Conservation (phyloP, 2,797 vertebrate genomes). For the Acanthurus leucopareius region DNA sequence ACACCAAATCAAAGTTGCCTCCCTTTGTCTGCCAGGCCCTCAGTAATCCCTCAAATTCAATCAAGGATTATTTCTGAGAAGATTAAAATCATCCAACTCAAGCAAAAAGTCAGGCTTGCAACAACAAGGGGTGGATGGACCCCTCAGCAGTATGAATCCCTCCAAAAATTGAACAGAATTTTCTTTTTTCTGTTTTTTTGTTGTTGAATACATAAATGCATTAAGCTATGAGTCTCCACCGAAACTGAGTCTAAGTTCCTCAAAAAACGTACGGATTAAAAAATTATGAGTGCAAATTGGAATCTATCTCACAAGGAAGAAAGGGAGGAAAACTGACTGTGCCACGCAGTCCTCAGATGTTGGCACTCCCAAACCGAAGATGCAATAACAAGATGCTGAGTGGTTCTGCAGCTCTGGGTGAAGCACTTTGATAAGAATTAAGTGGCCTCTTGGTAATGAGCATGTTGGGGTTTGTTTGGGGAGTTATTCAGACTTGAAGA, state of each 20-base stretch:
- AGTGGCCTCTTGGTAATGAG: slow-evolving; percentile 33
- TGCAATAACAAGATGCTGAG: slow-evolving; percentile 38
- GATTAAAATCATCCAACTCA: slow-evolving; percentile 69
- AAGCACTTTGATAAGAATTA: slow-evolving; percentile 48
- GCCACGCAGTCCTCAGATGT: background rate
- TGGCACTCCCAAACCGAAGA: slow-evolving; percentile 21
- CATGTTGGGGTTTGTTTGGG: slow-evolving; percentile 12
- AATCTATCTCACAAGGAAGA: background rate
- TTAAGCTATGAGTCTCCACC: background rate
- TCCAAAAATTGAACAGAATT: slow-evolving; percentile 11
- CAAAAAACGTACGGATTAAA: slow-evolving; percentile 36
- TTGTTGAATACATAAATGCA: background rate
- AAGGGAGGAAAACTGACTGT: background rate
- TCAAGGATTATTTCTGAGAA: slow-evolving; percentile 69
- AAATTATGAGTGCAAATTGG: slow-evolving; percentile 19
- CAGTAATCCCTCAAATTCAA: slow-evolving; percentile 75
- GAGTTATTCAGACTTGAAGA: slow-evolving; percentile 44
- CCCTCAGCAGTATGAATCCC: slow-evolving; percentile 17
- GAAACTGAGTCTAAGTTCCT: slow-evolving; percentile 9
- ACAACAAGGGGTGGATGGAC: slow-evolving; percentile 35
- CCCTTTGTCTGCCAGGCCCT: slow-evolving; percentile 56
- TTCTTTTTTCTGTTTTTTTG: background rate
- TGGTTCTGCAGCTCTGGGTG: slow-evolving; percentile 33
- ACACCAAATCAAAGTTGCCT: slow-evolving; percentile 54
- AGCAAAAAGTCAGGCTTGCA: slow-evolving; percentile 52